phyloP scores from a whole-genome alignment of 2,888 invertebrate genomes.

The Ectropis crepuscularia region DNA sequence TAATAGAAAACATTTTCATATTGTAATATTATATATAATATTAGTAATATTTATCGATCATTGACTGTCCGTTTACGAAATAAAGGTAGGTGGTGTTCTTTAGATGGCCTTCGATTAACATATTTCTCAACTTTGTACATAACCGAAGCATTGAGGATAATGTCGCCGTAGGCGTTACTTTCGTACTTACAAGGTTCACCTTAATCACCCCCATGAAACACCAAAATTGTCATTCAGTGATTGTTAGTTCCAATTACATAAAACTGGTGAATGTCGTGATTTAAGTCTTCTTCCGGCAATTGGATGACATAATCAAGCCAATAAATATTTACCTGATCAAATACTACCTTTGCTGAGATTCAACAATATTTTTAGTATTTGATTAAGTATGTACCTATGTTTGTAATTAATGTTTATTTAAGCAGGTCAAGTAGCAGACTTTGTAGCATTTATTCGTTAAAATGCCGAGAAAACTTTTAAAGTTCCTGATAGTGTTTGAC shows the following conservation, averaged over 20 bases:
- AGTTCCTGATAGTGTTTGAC: slow-evolving; percentile 97
- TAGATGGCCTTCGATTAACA: slow-evolving; percentile 73
- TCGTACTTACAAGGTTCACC: slow-evolving; percentile 61
- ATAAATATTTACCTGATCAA: slow-evolving; percentile 43
- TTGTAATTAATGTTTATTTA: slow-evolving; percentile 18
- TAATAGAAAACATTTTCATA: neutral
- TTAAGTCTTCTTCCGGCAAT: no score
- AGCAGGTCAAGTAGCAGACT: slow-evolving; percentile 11
- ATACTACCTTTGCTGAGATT: slow-evolving; percentile 31
- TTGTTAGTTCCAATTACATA: slow-evolving; percentile 34
- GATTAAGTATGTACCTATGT: no score
- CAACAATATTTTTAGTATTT: slow-evolving; percentile 10
- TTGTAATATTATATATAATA: no score
- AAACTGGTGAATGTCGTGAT: no score
- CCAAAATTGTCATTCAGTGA: slow-evolving; percentile 11
- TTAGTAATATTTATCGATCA: slow-evolving; percentile 36
- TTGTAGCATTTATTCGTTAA: slow-evolving; percentile 42
- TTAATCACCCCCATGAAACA: slow-evolving; percentile 39
- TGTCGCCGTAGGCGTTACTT: slow-evolving; percentile 67
- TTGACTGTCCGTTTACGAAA: slow-evolving; percentile 33
- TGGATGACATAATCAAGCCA: slow-evolving; percentile 17
- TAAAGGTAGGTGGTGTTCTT: slow-evolving; percentile 56
- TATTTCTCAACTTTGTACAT: slow-evolving; percentile 75
- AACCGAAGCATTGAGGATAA: slow-evolving; percentile 64
- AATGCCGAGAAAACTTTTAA: slow-evolving; percentile 95